Evolutionary conservation across 2,888 invertebrate genomes (phyloP), one percentile per base, ranked within the genome.

Genomic region (Melitaea athalia): DNA sequence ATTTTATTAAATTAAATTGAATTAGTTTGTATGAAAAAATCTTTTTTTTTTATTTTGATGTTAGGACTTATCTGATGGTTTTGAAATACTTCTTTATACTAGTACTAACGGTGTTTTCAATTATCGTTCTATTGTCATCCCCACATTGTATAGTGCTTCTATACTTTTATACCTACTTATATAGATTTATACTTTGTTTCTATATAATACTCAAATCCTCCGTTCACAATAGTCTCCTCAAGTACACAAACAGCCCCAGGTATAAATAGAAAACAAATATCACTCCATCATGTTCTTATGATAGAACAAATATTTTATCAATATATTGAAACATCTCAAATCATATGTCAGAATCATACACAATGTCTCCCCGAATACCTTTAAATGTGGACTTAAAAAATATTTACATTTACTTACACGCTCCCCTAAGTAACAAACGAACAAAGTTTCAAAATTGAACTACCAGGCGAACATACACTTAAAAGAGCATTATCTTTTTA

Each of bases 401-500:
- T 75, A 76, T 77, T 77, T 75, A 75, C 75, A 74, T 72, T 74
- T 70, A 74, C 76, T 74, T 74, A 72, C 59, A 66, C 57, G 67
- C 68, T 71, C 74, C 72, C 74, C 73, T 64, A 59, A 66, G 63
- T 59, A 70, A 65, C 64, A 66, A 69, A 75, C 66, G 71, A 75
- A 76, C 73, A 78, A 81, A 83, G 81, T 81, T 85, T 74, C 63
- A 72, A 79, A 84, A 82, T 78, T 78, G 75, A 79, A 74, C 69
- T 74, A 79, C 73, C 76, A 79, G 81, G 82, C 84, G 79, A 80
- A 84, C 82, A 86, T 81, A 85, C 83, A 83, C 83, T 89, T 82
- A 88, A 88, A 89, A 85, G 77, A 77, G 82, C 85, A 85, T 89
- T 89, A 89, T 85, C 83, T 88, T 83, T 85, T 89, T 88, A 87